These are phyloP conservation scores for Erebia epiphron DNA, from an alignment of 2,888 invertebrate species.

Conservation along the genomic window DNA sequence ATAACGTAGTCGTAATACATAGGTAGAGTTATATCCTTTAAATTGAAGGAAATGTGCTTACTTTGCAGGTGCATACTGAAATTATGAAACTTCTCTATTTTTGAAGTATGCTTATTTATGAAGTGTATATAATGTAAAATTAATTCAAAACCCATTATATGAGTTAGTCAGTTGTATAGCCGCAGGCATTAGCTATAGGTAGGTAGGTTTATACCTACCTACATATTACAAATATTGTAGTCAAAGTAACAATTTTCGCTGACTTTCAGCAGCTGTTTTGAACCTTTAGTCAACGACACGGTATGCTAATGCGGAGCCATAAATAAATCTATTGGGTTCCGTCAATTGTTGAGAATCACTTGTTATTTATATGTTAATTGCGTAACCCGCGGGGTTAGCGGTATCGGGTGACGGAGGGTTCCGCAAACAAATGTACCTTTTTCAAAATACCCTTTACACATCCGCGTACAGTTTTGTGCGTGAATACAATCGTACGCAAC, in stretches of 20 bases:
- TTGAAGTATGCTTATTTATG: neutral
- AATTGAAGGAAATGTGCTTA: no score
- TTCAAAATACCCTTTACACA: neutral
- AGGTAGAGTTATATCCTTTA: no score
- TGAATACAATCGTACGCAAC: no score
- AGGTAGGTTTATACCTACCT: no score
- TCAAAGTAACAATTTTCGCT: slow-evolving; percentile 15
- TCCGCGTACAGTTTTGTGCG: neutral
- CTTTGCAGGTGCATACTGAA: neutral
- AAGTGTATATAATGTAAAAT: neutral
- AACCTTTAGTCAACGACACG: slow-evolving; percentile 20
- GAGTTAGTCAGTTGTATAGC: neutral
- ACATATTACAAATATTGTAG: neutral
- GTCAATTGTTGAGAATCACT: slow-evolving; percentile 75
- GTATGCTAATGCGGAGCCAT: slow-evolving; percentile 50
- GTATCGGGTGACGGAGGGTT: slow-evolving; percentile 39
- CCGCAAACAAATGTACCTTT: slow-evolving; percentile 3
- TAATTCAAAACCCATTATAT: neutral
- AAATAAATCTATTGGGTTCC: slow-evolving; percentile 60
- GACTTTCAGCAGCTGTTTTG: slow-evolving; percentile 26
- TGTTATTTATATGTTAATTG: slow-evolving; percentile 78
- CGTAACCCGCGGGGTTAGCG: slow-evolving; percentile 55
- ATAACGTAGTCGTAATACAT: no score
- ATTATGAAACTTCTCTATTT: neutral
- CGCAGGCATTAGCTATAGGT: neutral